phyloP scores from a whole-genome alignment of 2,797 vertebrate species.

The Acrocephalus scirpaceus region DNA sequence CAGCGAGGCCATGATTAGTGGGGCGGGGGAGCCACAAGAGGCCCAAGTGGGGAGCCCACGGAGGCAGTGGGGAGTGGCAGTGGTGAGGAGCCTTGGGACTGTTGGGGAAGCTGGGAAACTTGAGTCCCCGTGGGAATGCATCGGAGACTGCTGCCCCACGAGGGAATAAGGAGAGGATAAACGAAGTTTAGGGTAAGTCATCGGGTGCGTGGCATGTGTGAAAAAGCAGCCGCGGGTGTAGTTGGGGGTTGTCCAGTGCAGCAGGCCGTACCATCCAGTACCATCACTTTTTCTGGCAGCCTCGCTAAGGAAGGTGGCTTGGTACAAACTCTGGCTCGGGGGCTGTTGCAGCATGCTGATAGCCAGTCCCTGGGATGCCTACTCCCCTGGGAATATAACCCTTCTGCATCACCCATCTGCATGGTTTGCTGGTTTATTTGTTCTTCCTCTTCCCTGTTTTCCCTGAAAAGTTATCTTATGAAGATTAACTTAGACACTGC shows the following conservation, averaged over 20 bases:
- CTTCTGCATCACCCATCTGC: neutral
- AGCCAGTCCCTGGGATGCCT: no score
- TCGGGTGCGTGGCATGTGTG: fast-evolving
- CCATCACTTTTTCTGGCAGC: neutral
- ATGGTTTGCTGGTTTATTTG: neutral
- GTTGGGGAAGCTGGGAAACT: neutral
- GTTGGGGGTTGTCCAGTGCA: fast-evolving
- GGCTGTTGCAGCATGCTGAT: neutral
- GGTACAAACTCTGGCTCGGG: neutral
- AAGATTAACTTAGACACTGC: neutral
- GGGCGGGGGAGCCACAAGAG: neutral
- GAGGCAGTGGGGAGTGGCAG: no score
- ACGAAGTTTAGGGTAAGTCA: fast-evolving
- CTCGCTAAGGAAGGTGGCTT: neutral
- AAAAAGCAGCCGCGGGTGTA: no score
- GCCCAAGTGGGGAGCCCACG: no score
- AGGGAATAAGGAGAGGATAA: neutral
- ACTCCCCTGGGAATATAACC: neutral
- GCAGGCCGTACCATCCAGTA: neutral
- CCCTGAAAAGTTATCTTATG: neutral
- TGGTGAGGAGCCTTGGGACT: neutral
- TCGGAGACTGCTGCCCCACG: neutral
- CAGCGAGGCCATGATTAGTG: neutral
- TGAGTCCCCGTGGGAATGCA: neutral
- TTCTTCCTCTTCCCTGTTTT: neutral